A percentile compares a stretch with the other conserved stretches of the same genome.
These are phyloP conservation scores for Pungitius pungitius DNA, from an alignment of 2,113 vertebrate species.

Conservation along the genomic window DNA sequence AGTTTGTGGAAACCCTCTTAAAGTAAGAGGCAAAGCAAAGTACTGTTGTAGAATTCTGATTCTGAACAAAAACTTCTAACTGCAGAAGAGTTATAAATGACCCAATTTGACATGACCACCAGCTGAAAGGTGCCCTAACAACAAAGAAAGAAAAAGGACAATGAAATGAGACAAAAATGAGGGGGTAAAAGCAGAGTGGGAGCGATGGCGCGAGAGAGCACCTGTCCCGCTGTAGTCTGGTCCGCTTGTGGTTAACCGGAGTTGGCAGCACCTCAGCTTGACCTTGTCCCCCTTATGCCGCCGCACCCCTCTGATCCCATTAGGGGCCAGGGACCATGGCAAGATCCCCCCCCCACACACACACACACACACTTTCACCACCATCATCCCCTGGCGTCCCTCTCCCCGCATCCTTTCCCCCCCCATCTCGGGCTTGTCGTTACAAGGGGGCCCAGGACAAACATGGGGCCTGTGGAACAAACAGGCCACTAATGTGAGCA, in stretches of 20 bases:
- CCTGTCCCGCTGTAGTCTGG: conserved; percentile 70
- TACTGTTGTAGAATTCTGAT: background rate
- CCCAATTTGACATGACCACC: background rate
- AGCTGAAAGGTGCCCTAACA: background rate
- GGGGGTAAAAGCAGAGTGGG: conserved; percentile 55
- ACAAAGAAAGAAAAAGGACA: conserved; percentile 11
- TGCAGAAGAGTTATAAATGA: background rate
- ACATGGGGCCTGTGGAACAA: conserved; percentile 68
- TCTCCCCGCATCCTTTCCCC: conserved; percentile 41
- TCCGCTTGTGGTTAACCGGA: conserved; percentile 70
- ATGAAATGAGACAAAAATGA: conserved; percentile 50
- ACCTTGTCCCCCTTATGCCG: conserved; percentile 66
- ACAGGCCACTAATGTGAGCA: conserved; percentile 62
- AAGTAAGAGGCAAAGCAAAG: background rate
- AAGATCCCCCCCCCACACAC: conserved; percentile 29
- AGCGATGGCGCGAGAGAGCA: conserved; percentile 74
- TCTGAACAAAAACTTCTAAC: background rate
- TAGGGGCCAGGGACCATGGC: conserved; percentile 69
- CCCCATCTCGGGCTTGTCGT: conserved; percentile 43
- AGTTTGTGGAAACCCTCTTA: background rate
- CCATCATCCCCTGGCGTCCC: conserved; percentile 15
- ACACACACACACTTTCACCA: conserved; percentile 33
- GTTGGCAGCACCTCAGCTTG: conserved; percentile 78
- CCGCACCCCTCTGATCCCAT: conserved; percentile 76
- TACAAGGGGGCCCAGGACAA: conserved; percentile 63